These are phyloP conservation scores for Tineola bisselliella DNA, from an alignment of 2,888 invertebrate species.

Conservation along the genomic window DNA sequence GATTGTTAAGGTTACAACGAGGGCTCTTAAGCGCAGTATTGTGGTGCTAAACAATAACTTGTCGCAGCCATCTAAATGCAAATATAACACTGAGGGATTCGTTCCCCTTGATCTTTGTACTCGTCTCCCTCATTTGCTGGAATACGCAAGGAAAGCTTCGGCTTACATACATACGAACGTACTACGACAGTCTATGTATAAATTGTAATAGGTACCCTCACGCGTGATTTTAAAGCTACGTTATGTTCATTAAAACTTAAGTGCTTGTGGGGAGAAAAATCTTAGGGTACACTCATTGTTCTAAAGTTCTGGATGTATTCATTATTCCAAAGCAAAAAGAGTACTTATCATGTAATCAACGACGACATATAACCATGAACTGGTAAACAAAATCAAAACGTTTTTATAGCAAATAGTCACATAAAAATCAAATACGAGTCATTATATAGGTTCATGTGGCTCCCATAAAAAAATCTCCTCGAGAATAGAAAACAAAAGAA, in stretches of 20 bases:
- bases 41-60: constrained; percentile 37
- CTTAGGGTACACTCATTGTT: background rate
- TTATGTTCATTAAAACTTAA: background rate
- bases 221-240: background rate
- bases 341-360: too few species aligned
- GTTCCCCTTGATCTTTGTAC: constrained; percentile 42
- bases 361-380: too few species aligned
- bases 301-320: background rate
- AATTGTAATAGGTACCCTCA: too few species aligned
- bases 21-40: constrained; percentile 10
- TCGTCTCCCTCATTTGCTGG: constrained; percentile 48
- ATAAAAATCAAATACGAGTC: too few species aligned
- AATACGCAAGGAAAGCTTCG: constrained; percentile 21
- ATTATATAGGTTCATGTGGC: too few species aligned
- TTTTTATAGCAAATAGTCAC: too few species aligned
- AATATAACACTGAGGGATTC: constrained; percentile 36
- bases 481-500: too few species aligned
- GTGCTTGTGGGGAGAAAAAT: background rate
- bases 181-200: background rate
- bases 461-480: too few species aligned
- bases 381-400: too few species aligned
- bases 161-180: background rate
- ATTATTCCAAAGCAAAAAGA: background rate
- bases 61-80: constrained; percentile 57
- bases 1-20: background rate